Percentiles rank a stretch among this genome's conserved stretches.
Conservation (phyloP, 2,888 invertebrate genomes). For the Chymomyza procnemis region DNA sequence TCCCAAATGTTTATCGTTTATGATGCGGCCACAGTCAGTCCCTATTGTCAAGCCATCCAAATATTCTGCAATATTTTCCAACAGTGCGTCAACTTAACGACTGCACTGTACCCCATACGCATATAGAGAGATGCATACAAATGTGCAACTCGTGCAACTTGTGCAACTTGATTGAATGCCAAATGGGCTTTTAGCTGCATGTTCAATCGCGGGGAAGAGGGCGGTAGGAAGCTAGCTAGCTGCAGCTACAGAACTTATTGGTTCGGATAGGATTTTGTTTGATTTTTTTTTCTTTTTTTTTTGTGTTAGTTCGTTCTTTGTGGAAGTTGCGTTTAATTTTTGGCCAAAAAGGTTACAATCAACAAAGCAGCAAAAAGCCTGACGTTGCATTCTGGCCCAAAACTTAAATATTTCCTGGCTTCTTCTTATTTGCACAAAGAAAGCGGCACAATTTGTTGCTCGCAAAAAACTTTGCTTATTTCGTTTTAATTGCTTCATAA, state of each 20-base stretch:
- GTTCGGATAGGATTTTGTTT: too few relatives aligned
- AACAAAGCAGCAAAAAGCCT: background rate
- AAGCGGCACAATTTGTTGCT: conserved; percentile 9
- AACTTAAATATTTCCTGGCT: background rate
- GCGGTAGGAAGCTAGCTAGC: too few relatives aligned
- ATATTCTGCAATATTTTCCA: too few relatives aligned
- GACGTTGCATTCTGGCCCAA: background rate
- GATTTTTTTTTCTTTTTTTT: background rate
- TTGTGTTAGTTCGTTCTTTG: too few relatives aligned
- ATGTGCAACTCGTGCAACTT: conserved; percentile 26
- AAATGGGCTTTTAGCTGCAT: conserved; percentile 36
- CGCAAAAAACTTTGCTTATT: conserved; percentile 45
- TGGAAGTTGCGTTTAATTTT: background rate
- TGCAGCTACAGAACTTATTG: too few relatives aligned
- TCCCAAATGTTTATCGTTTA: too few relatives aligned
- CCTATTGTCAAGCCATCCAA: too few relatives aligned
- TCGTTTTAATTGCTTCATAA: conserved; percentile 59
- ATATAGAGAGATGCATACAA: conserved; percentile 27
- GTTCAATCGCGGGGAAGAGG: background rate
- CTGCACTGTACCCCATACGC: too few relatives aligned
- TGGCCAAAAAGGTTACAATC: background rate
- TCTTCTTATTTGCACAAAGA: background rate
- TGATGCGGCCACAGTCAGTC: too few relatives aligned
- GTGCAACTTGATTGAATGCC: conserved; percentile 40
- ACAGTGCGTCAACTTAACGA: too few relatives aligned